Conservation (phyloP, 2,888 invertebrate genomes). For the Epistrophella euchroma region DNA sequence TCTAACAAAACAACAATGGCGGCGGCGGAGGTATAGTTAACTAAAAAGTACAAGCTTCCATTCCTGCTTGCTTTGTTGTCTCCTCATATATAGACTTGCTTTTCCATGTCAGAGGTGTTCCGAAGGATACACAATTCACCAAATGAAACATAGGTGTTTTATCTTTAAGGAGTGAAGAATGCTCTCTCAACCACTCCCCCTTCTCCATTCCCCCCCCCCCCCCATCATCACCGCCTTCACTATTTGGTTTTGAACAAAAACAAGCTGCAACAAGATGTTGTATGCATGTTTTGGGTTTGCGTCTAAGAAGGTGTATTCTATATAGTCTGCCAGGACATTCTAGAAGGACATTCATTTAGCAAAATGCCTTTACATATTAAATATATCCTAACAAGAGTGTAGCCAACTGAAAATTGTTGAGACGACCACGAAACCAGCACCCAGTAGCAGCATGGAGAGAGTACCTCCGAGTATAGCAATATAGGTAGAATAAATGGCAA, state of each 20-base stretch:
- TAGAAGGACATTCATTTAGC: constrained; percentile 62
- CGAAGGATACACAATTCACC: constrained; percentile 71
- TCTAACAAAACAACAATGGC: neutral
- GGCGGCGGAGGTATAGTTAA: constrained; percentile 20
- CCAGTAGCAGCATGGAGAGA: neutral
- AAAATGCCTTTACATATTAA: constrained; percentile 70
- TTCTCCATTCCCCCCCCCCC: neutral
- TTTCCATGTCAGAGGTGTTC: constrained; percentile 71
- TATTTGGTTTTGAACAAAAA: constrained; percentile 25
- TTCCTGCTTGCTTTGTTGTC: neutral
- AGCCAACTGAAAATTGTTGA: constrained; percentile 67
- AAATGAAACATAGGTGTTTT: constrained; percentile 70
- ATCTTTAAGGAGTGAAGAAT: constrained; percentile 57
- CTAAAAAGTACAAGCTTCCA: constrained; percentile 50
- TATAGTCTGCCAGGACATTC: constrained; percentile 58
- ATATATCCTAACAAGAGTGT: constrained; percentile 64
- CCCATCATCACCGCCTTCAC: no score
- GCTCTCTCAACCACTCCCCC: neutral
- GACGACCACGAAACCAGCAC: constrained; percentile 34
- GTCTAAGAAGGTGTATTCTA: constrained; percentile 54
- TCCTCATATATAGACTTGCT: constrained; percentile 25
- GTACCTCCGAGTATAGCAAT: no score
- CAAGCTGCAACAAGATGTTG: constrained; percentile 73
- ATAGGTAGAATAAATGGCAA: constrained; percentile 53
- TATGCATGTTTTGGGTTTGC: constrained; percentile 61